These are phyloP conservation scores for Aleiodes testaceus DNA, from an alignment of 2,888 invertebrate genomes.

Conservation along the genomic window DNA sequence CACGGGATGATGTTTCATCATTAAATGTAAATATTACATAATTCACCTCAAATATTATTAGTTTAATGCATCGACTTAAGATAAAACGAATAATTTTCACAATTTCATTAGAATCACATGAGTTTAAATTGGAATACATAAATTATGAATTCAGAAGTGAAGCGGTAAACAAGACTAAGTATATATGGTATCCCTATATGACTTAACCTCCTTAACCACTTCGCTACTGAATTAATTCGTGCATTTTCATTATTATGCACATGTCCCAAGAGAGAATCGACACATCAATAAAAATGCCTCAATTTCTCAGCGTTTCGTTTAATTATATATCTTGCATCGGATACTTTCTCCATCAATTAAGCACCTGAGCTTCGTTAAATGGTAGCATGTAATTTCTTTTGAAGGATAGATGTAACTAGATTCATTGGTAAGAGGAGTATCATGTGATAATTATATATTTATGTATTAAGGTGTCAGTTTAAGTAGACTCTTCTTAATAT, in stretches of 20 bases:
- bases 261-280: neutral
- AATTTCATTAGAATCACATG: too few relatives aligned
- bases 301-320: slow-evolving; percentile 49
- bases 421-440: neutral
- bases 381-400: slow-evolving; percentile 7
- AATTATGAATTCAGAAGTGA: too few relatives aligned
- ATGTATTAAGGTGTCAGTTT: neutral
- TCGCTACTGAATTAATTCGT: neutral
- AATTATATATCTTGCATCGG: slow-evolving; percentile 49
- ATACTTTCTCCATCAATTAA: slow-evolving; percentile 62
- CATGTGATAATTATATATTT: neutral
- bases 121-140: too few relatives aligned
- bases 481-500: too few relatives aligned
- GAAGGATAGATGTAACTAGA: slow-evolving; percentile 2
- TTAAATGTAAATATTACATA: slow-evolving; percentile 17
- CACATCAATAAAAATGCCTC: slow-evolving; percentile 34
- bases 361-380: slow-evolving; percentile 53
- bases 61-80: neutral
- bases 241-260: neutral
- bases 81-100: neutral
- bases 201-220: too few relatives aligned
- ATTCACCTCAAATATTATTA: neutral
- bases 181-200: too few relatives aligned
- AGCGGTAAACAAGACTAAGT: too few relatives aligned
- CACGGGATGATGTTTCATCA: neutral